These are phyloP conservation scores for Eupeodes luniger DNA, from an alignment of 2,888 invertebrate species.

Conservation along the genomic window DNA sequence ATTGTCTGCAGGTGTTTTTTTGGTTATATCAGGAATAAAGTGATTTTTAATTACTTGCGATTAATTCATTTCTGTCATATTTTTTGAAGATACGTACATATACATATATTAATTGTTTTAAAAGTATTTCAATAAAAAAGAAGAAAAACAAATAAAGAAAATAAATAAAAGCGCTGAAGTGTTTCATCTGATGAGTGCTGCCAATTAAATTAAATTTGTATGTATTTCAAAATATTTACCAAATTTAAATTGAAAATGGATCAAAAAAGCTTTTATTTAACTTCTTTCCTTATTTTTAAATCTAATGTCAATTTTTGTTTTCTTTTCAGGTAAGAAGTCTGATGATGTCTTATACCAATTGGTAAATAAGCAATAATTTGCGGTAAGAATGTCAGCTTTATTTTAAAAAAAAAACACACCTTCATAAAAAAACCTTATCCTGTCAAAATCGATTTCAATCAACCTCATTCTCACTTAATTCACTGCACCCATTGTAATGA, in stretches of 20 bases:
- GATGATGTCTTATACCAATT: neutral
- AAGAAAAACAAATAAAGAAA: neutral
- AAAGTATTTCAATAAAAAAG: neutral
- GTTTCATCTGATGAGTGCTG: neutral
- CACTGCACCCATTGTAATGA: constrained; percentile 45
- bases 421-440: neutral
- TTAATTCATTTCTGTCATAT: neutral
- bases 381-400: neutral
- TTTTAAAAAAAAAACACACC: neutral
- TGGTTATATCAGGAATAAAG: neutral
- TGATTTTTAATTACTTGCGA: constrained; percentile 8
- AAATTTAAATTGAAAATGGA: too few species aligned
- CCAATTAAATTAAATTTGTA: neutral
- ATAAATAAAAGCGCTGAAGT: neutral
- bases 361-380: neutral
- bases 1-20: neutral
- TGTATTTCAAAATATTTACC: too few species aligned
- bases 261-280: too few species aligned
- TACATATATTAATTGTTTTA: neutral
- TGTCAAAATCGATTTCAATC: neutral
- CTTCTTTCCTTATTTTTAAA: neutral
- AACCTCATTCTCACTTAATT: constrained; percentile 2
- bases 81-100: neutral
- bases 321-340: neutral
- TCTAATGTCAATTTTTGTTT: neutral